Evolutionary conservation across 2,888 invertebrate genomes (phyloP), one percentile per base, ranked within the genome.

Genomic region (Pherbina coryleti): DNA sequence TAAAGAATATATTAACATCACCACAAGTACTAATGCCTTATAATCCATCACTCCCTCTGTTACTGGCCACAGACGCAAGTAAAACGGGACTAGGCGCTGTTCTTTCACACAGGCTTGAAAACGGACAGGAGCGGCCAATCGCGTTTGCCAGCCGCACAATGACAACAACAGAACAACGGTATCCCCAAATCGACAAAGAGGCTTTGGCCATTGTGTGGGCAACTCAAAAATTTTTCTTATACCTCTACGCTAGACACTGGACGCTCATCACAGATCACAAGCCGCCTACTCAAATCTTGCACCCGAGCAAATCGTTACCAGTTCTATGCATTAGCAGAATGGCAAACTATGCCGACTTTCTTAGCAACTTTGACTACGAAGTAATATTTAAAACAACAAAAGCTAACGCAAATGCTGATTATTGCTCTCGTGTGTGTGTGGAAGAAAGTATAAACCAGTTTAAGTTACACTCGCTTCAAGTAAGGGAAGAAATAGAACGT

Each of bases 161-260:
- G 66, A 77, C 3, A 11, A 31, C 31, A 11, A 79, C 78, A n/a
- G 79, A 81, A 66, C 73, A 75, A 51, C 53, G 69, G 49, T 80
- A 78, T 53, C 73, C 78, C 3, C 72, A 76, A 72, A 79, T 80
- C 17, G 76, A 79, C 69, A 82, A 80, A 25, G 78, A 79, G 71
- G 73, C 78, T n/a, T 64, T 81, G 8, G 79, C 78, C 5, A 81
- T 78, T 31, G 71, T 78, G 3, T 80, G 79, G 80, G 79, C 80
- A 34, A 60, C 25, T 1, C 62, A 70, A 31, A 34, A 73, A 71
- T 51, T 60, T 71, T 11, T 53, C 76, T 0, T 76, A 34, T 79
- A 79, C 19, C 25, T 80, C 28, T 78, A 76, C 62, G 80, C 60
- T 3, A 53, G 79, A 5, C 78, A 78, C 69, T 78, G 75, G 70